Evolutionary conservation across 2,113 vertebrate genomes (phyloP), one percentile per base, ranked within the genome.

Genomic region (Puffinus mauretanicus): DNA sequence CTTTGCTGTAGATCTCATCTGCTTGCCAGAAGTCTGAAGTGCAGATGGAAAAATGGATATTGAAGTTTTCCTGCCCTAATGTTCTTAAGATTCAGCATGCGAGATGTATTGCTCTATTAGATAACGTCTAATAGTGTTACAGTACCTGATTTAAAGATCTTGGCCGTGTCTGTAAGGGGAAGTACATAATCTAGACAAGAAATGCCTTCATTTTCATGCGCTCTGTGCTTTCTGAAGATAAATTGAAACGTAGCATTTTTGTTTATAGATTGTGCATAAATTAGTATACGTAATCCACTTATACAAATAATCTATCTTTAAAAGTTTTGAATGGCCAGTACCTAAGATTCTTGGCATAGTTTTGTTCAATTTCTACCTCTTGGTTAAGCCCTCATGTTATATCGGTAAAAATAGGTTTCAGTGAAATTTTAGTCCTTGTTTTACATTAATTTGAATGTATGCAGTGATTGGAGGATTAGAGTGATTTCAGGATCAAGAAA

Each of bases 11-110:
- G 82, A 81, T 94, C 70, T 95, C 91, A 42, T 92, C 71, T 95
- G 88, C 58, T 80, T 96, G 95, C 96, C 96, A 97, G 80, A 90
- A 94, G 57, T 83, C 90, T 94, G 81, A 97, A 88, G 32, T 66
- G 79, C 93, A 95, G 80, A 94, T 94, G 87, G 84, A 76, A 94
- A 87, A 96, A 54, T 93, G 82, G 91, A 94, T 97, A 92, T 93
- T 95, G 90, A 93, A 90, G 77, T 95, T 93, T 96, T 96, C 85
- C 85, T 95, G 85, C 69, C n/a, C 62, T 87, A 42, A 73, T 78
- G 47, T 89, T 83, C 65, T 91, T 66, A 88, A 61, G 55, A 54
- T 67, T 92, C 55, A 83, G 36, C 22, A 76, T 93, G 76, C 4
- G 11, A 86, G 69, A 92, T 44, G 18, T 30, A 64, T 42, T 82